Conservation (phyloP, 2,888 invertebrate genomes). For the Drosophila infuscata region DNA sequence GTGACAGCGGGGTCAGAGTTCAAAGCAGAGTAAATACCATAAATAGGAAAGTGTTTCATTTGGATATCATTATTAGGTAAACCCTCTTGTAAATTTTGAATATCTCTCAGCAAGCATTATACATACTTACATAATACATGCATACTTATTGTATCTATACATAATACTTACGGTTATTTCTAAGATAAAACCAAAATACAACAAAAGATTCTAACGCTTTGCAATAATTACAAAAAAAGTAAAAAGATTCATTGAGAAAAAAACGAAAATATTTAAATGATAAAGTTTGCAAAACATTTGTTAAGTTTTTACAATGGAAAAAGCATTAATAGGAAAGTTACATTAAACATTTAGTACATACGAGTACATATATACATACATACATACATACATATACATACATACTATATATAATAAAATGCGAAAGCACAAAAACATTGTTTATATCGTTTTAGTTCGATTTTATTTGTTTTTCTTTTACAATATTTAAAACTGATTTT, state of each 20-base stretch:
- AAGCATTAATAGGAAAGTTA: conserved; percentile 55
- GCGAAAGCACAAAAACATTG: conserved; percentile 38
- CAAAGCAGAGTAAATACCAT: conserved; percentile 26
- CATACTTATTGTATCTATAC: conserved; percentile 51
- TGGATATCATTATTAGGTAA: conserved; percentile 62
- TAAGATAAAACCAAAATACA: conserved; percentile 46
- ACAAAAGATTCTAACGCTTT: conserved; percentile 58
- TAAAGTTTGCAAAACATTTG: conserved; percentile 76
- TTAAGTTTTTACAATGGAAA: conserved; percentile 79
- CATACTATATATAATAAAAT: conserved; percentile 26
- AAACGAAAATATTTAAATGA: conserved; percentile 43
- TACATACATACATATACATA: conserved; percentile 14
- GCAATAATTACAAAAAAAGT: conserved; percentile 40
- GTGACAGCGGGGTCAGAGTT: conserved; percentile 20
- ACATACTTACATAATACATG: conserved; percentile 42
- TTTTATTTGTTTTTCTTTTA: conserved; percentile 31
- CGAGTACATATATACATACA: conserved; percentile 3
- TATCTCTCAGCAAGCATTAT: conserved; percentile 65
- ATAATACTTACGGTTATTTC: conserved; percentile 48
- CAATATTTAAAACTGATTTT: conserved; percentile 60
- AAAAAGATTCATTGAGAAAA: conserved; percentile 2
- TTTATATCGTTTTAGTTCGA: conserved; percentile 40
- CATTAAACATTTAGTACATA: conserved; percentile 56
- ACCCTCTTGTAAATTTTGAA: conserved; percentile 69
- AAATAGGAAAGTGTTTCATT: conserved; percentile 35